phyloP scores from a whole-genome alignment of 2,797 vertebrate genomes.

The Sebastolobus altivelis region DNA sequence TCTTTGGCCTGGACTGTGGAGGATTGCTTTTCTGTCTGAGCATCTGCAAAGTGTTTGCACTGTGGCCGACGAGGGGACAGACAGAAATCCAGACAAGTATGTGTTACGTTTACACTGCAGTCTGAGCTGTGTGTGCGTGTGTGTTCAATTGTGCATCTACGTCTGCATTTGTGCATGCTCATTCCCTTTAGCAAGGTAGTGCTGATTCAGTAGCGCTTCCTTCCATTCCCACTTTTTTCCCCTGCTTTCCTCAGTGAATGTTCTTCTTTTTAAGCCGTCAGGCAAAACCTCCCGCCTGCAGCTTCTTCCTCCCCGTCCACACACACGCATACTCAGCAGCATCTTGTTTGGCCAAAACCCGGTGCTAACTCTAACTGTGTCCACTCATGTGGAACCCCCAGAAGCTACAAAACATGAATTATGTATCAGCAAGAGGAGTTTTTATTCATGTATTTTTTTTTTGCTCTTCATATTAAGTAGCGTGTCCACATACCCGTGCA shows the following conservation, averaged over 20 bases:
- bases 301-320: slow-evolving; percentile 18
- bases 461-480: slow-evolving; percentile 58
- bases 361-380: slow-evolving; percentile 67
- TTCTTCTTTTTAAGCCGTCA: slow-evolving; percentile 46
- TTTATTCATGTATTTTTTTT: slow-evolving; percentile 70
- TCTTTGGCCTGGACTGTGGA: neutral
- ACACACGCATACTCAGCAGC: slow-evolving; percentile 57
- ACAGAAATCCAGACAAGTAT: slow-evolving; percentile 63
- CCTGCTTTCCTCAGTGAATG: slow-evolving; percentile 38
- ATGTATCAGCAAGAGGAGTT: slow-evolving; percentile 67
- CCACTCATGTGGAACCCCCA: slow-evolving; percentile 79
- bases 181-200: slow-evolving; percentile 39
- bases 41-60: slow-evolving; percentile 53
- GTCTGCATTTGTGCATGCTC: slow-evolving; percentile 34
- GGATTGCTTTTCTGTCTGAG: slow-evolving; percentile 32
- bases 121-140: slow-evolving; percentile 44
- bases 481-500: slow-evolving; percentile 47
- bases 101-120: slow-evolving; percentile 68
- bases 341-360: slow-evolving; percentile 72
- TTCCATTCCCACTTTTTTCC: slow-evolving; percentile 15
- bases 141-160: slow-evolving; percentile 39
- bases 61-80: slow-evolving; percentile 37
- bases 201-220: slow-evolving; percentile 55
- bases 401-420: slow-evolving; percentile 82
- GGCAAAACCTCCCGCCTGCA: slow-evolving; percentile 27